Base-by-base conservation (phyloP, 1,140 invertebrate species). In the Trissolcus basalis region DNA sequence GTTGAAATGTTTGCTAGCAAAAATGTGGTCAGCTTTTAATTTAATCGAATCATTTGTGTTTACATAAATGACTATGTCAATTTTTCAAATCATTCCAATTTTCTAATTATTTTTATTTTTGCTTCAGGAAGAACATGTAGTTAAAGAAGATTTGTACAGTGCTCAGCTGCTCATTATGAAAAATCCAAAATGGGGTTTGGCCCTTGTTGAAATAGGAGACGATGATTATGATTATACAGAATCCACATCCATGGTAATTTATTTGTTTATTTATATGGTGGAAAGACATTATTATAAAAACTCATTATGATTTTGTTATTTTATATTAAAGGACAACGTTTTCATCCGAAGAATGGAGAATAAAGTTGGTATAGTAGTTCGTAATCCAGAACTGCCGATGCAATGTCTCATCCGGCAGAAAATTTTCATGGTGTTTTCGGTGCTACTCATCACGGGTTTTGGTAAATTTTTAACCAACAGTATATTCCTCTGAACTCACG, bases 121-220 rank as follows among this genome's bases (percentile, higher is more conserved):
- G 15, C 16, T 32, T 71, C 67, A 89, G 88, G 80, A 76, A 15
- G 78, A 83, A 49, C 41, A 73, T 41, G 89, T 90, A 54, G 87
- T 92, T 32, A 87, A 88, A 13, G 89, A 87, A 16, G 91, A 93
- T 80, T 83, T 93, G 4, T 86, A 91, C 54, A 93, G 92, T 78
- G 89, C 92, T 32, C 90, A 93, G 79, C 89, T 94, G n/a, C 83
- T 94, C 11, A 89, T 92, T 10, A 88, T 91, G n/a, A 89, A 90
- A 47, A 94, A 94, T 85, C 91, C 92, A 0, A 89, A 91, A 67
- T 94, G 93, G 93, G 91, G 91, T 10, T 88, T 94, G 8, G 87
- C 88, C 74, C 83, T 93, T 1, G 84, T 92, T 15, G 89, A 92
- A 60, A 80, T 87, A 44, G 76, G 70, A 81, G 84, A 87, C 15